Base-by-base conservation (phyloP, 2,888 invertebrate genomes). In the Clunio marinus region DNA sequence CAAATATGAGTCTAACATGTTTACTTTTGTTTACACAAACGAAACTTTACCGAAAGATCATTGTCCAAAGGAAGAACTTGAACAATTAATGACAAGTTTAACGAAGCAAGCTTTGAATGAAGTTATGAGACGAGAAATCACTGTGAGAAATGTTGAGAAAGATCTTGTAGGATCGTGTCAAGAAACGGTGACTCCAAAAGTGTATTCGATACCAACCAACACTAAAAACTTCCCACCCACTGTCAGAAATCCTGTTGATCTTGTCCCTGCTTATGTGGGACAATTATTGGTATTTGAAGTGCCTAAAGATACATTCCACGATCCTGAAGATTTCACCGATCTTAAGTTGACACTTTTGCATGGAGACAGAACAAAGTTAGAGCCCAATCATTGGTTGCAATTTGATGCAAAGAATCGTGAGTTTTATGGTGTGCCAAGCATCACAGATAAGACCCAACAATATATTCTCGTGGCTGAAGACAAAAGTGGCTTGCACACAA, bases 361-460 rank as follows among this genome's bases (percentile, higher is more conserved):
- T 70, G 85, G 84, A 71, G 88, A 92, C 73, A 83, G 88, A 69
- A 83, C 83, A 3, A 82, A 84, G 59, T 80, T 93, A 25, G 84
- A 86, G 4, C 74, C 82, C 0, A 81, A 84, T 13, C 87, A 88
- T 75, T 96, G 96, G 95, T 78, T 96, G 71, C 93, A 93, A 77
- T 93, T 95, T 76, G 93, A 96, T 76, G 82, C 83, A 1, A 89
- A 88, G 74, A 93, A 92, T 80, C 89, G 92, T 74, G 93, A 92
- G 80, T 91, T 96, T 79, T 92, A 86, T 75, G 95, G 95, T 0
- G 83, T 96, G 66, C 93, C 94, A 1, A 80, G 87, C 70, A 83
- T 84, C 20, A 91, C 91, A 28, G 83, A 84, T 13, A 86, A 86
- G 71, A 25, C 55, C 62, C 35, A 60, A 66, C n/a, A 45, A 65